phyloP scores from a whole-genome alignment of 2,888 invertebrate genomes.

The Drosophila kanekoi region DNA sequence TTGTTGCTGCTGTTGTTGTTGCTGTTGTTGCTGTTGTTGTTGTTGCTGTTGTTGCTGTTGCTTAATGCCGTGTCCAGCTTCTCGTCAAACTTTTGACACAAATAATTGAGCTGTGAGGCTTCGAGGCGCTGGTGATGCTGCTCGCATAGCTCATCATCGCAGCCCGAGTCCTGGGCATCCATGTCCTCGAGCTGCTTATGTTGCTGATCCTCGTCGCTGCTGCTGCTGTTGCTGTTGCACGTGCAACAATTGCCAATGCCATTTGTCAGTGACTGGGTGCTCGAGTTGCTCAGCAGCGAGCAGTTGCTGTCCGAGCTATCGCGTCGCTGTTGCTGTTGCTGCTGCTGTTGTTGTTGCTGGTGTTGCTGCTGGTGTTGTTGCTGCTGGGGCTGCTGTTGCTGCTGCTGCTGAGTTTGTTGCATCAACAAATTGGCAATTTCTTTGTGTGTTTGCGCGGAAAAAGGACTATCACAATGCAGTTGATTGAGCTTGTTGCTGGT shows the following conservation, averaged over 20 bases:
- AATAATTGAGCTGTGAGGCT: slow-evolving; percentile 81
- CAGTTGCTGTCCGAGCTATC: slow-evolving; percentile 85
- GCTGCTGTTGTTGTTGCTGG: slow-evolving; percentile 53
- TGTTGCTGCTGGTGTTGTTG: slow-evolving; percentile 51
- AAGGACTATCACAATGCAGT: slow-evolving; percentile 79
- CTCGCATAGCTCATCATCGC: slow-evolving; percentile 83
- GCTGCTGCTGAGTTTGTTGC: slow-evolving; percentile 71
- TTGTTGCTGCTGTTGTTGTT: slow-evolving; percentile 27
- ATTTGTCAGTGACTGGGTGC: slow-evolving; percentile 75
- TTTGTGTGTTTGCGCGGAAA: slow-evolving; percentile 73
- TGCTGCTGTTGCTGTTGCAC: slow-evolving; percentile 60
- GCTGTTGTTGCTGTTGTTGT: slow-evolving; percentile 51
- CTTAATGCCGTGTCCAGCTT: slow-evolving; percentile 82
- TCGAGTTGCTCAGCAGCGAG: slow-evolving; percentile 84
- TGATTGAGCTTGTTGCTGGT: slow-evolving; percentile 68
- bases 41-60: slow-evolving; percentile 52
- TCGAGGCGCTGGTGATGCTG: slow-evolving; percentile 78
- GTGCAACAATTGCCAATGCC: slow-evolving; percentile 76
- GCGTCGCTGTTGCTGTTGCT: slow-evolving; percentile 80
- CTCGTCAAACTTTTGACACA: slow-evolving; percentile 85
- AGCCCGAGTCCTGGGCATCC: slow-evolving; percentile 83
- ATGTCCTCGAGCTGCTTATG: slow-evolving; percentile 70
- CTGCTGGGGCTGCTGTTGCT: slow-evolving; percentile 62
- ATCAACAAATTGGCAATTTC: slow-evolving; percentile 73
- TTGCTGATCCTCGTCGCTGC: slow-evolving; percentile 50